A percentile compares a stretch with the other conserved stretches of the same genome.
These are phyloP conservation scores for Arrhamphus sclerolepis DNA, from an alignment of 2,797 vertebrate genomes.

Conservation along the genomic window DNA sequence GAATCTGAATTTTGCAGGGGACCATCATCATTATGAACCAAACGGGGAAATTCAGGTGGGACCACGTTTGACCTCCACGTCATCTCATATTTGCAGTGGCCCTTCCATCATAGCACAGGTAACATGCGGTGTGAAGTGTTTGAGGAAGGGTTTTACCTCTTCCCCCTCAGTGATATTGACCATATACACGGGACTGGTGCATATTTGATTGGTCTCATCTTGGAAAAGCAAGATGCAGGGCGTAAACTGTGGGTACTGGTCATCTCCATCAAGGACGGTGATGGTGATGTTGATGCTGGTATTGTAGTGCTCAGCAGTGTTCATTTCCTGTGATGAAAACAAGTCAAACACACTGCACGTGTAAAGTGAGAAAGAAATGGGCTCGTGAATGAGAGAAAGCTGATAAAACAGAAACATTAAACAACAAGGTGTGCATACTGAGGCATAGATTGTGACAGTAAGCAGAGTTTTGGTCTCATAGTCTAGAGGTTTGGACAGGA, in stretches of 20 bases:
- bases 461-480: constrained; percentile 84
- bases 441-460: constrained; percentile 79
- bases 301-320: constrained; percentile 74
- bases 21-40: too few relatives aligned
- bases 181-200: constrained; percentile 81
- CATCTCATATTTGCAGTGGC: too few relatives aligned
- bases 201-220: constrained; percentile 70
- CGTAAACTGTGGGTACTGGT: constrained; percentile 86
- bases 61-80: too few relatives aligned
- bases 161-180: constrained; percentile 80
- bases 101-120: background rate
- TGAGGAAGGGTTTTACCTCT: constrained; percentile 64
- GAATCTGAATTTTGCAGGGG: too few relatives aligned
- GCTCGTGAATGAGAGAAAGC: background rate
- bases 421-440: constrained; percentile 62
- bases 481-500: constrained; percentile 83
- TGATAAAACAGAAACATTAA: background rate
- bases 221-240: constrained; percentile 78
- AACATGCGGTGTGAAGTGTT: background rate
- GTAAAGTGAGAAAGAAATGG: background rate
- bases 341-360: background rate
- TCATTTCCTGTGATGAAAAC: constrained; percentile 76
- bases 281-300: constrained; percentile 74
- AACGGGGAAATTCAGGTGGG: too few relatives aligned
- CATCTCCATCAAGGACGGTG: constrained; percentile 80